A percentile compares a stretch with the other conserved stretches of the same genome.
These are phyloP conservation scores for Ctenopoma multispine DNA, from an alignment of 2,797 vertebrate genomes.

Conservation along the genomic window DNA sequence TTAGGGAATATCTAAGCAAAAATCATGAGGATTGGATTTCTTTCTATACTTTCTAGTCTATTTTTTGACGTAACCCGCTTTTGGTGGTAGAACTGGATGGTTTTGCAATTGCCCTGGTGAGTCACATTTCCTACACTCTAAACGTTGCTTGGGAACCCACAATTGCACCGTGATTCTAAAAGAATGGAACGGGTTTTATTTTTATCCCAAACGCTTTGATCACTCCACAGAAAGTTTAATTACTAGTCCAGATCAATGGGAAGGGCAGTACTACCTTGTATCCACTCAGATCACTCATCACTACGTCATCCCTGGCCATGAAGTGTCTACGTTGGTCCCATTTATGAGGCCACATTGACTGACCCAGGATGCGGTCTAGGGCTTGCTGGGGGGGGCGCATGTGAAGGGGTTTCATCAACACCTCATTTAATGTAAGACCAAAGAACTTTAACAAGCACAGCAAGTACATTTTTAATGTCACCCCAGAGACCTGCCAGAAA, in stretches of 20 bases:
- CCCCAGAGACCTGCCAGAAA: slow-evolving; percentile 30
- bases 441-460: slow-evolving; percentile 53
- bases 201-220: slow-evolving; percentile 73
- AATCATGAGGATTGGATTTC: slow-evolving; percentile 53
- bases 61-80: slow-evolving; percentile 44
- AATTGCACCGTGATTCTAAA: slow-evolving; percentile 72
- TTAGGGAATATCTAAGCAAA: slow-evolving; percentile 7
- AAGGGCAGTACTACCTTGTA: slow-evolving; percentile 36
- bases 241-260: slow-evolving; percentile 72
- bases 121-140: slow-evolving; percentile 67
- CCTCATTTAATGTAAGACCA: slow-evolving; percentile 47
- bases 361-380: slow-evolving; percentile 50
- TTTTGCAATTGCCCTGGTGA: slow-evolving; percentile 79
- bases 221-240: slow-evolving; percentile 63
- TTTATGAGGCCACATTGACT: slow-evolving; percentile 47
- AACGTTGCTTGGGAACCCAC: slow-evolving; percentile 66
- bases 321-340: slow-evolving; percentile 26
- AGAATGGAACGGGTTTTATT: slow-evolving; percentile 80
- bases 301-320: slow-evolving; percentile 30
- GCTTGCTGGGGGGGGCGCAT: slow-evolving; percentile 10
- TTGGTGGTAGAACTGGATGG: slow-evolving; percentile 61
- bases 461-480: slow-evolving; percentile 41
- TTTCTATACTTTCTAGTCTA: slow-evolving; percentile 40
- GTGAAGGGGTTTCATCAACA: slow-evolving; percentile 46
- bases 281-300: slow-evolving; percentile 31